Base-by-base conservation (phyloP, 2,113 vertebrate species). In the Eulacestoma nigropectus region DNA sequence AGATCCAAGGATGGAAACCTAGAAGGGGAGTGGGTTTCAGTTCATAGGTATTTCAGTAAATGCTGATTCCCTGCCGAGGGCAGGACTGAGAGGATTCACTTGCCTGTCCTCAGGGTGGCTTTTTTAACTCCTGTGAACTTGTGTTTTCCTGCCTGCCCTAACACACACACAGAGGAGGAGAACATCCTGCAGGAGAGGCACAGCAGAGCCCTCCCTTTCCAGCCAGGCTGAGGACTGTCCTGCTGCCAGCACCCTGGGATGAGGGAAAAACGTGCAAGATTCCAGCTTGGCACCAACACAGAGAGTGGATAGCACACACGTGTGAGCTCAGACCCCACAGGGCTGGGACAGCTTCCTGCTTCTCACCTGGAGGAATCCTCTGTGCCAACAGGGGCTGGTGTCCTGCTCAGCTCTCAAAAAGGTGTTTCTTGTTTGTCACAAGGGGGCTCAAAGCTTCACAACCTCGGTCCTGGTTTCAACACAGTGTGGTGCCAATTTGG, bases 381-480 rank as follows among this genome's bases (percentile, higher is more conserved):
- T 7, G 56, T 55, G 77, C 44, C 42, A 23, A 1, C 4, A 2
- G 33, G 42, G 55, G 4, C 11, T 2, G 3, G 5, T 1, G 42
- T 35, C 1, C 6, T 8, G 84, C 75, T 20, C 21, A 0, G 27
- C 52, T 16, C 15, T 2, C 11, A n/a, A 11, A 49, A 62, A 73
- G 2, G 67, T 23, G 1, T 27, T 21, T 27, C 14, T 12, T 8
- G 8, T 32, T 49, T 77, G 84, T 69, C 70, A 77, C 88, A 20
- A 39, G 82, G 41, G 35, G 10, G 30, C 75, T 85, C 57, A 32
- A 44, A 89, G 46, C 83, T 65, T 78, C 27, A 1, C 55, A 47
- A 68, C 29, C 78, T 37, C 11, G 0, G 0, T 11, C 65, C 53
- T 5, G 1, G 5, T 21, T 77, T 56, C 60, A 18, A 0, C 30